phyloP scores from a whole-genome alignment of 92 coral and sea anemone genomes.

The Isaurus tuberculatus region DNA sequence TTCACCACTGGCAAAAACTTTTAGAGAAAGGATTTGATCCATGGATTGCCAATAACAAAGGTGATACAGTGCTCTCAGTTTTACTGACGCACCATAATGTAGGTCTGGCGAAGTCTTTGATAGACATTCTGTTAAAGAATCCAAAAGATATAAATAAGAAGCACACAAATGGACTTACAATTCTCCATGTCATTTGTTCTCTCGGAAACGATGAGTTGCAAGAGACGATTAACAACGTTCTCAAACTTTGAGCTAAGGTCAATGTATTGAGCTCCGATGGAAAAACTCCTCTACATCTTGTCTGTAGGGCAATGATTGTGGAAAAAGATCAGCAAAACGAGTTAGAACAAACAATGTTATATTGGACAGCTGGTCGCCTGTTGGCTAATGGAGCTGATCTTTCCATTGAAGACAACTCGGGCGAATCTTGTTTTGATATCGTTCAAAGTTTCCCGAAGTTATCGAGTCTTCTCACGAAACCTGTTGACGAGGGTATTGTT shows the following conservation, averaged over 20 bases:
- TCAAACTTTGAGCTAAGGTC: slow-evolving; percentile 28
- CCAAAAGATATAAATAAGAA: slow-evolving; percentile 30
- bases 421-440: slow-evolving; percentile 12
- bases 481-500: not conserved
- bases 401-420: not conserved
- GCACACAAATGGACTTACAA: slow-evolving; percentile 45
- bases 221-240: slow-evolving; percentile 33
- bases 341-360: slow-evolving; percentile 15
- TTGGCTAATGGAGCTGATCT: slow-evolving; percentile 33
- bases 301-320: not conserved
- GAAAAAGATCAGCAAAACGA: not conserved
- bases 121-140: not conserved
- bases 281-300: slow-evolving; percentile 35
- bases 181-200: slow-evolving; percentile 31
- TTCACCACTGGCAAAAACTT: slow-evolving; percentile 35
- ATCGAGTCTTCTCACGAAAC: slow-evolving; percentile 13
- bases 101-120: slow-evolving; percentile 9
- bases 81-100: not conserved
- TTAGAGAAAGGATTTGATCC: slow-evolving; percentile 38
- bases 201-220: slow-evolving; percentile 34
- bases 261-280: not conserved
- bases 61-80: slow-evolving; percentile 26
- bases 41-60: slow-evolving; percentile 3
- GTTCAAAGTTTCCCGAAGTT: slow-evolving; percentile 5
- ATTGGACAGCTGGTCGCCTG: slow-evolving; percentile 38